These are phyloP conservation scores for Ammodramus savannarum DNA, from an alignment of 2,113 vertebrate genomes.

Conservation along the genomic window DNA sequence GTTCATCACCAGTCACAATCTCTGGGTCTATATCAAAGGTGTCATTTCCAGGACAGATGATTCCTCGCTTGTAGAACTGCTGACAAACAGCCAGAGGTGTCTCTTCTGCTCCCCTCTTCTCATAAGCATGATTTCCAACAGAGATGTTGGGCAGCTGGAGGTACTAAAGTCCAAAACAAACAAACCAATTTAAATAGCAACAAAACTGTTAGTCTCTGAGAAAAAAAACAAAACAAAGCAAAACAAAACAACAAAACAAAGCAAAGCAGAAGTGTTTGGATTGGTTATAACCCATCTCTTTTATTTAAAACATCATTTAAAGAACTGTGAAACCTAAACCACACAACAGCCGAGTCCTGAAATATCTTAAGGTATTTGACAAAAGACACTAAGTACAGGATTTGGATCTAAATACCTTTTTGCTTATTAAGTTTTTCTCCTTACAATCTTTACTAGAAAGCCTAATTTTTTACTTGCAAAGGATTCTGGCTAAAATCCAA, in stretches of 20 bases:
- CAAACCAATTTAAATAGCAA: background rate
- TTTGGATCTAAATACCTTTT: background rate
- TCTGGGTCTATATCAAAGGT: constrained; percentile 89
- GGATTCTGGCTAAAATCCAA: background rate
- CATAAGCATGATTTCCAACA: constrained; percentile 86
- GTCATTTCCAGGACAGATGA: constrained; percentile 82
- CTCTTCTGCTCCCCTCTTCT: constrained; percentile 66
- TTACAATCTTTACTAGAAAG: background rate
- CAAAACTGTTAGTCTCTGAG: background rate
- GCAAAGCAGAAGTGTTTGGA: background rate
- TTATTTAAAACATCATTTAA: background rate
- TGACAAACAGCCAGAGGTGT: constrained; percentile 85
- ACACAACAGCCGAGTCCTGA: background rate
- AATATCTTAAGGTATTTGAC: background rate
- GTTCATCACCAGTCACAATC: constrained; percentile 82
- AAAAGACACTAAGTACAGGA: background rate
- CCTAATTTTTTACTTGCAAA: background rate
- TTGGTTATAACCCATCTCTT: background rate
- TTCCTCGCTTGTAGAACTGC: constrained; percentile 83
- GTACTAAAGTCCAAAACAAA: constrained; percentile 74
- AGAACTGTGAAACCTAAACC: background rate
- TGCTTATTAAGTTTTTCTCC: background rate
- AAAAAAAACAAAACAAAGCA: background rate
- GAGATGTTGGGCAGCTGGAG: constrained; percentile 81
- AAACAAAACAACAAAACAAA: background rate